Evolutionary conservation across 2,888 invertebrate genomes (phyloP), one percentile per base, ranked within the genome.

Genomic region (Melipona beecheii): DNA sequence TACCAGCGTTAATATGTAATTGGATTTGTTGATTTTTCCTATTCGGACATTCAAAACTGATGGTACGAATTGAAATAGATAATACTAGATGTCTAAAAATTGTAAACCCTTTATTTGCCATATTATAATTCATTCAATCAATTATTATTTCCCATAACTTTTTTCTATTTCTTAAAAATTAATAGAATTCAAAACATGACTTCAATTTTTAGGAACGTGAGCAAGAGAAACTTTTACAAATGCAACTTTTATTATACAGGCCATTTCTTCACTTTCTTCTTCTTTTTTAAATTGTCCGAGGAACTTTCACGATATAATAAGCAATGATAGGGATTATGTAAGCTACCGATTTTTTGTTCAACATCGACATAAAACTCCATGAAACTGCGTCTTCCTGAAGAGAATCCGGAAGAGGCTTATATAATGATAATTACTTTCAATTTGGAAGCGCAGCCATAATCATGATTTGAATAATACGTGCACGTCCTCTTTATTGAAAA

Each of bases 1-100:
- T 4, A 27, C 11, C 70, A 49, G 43, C 75, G 78, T 71, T 82
- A 66, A 87, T 85, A 74, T 60, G 56, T 84, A 83, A 85, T 87
- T 84, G 64, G 72, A 68, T 64, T 78, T 27, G 27, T 27, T 27
- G 27, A 27, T 27, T 27, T 27, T 27, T 49, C 31, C 13, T 50
- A 49, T 75, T 76, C 27, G 52, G 2, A 15, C 24, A 19, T 24
- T 36, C 27, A 49, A 21, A 15, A 24, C 36, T 6, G 36, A 17
- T 11, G 13, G 52, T 21, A 52, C 11, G 43, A n/a, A 52, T 52
- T n/a, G 5, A 24, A 19, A 15, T 4, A 6, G 13, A 15, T 31
- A 27, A 19, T 24, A 15, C 15, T 43, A 19, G 24, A 64, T 19
- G 31, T 21, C 15, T 62, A 9, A 62, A 50, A 64, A 60, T 69